Percentiles rank a stretch among this genome's conserved stretches.
Evolutionary conservation across 2,113 vertebrate genomes (phyloP).

Genomic region (Miniopterus natalensis): DNA sequence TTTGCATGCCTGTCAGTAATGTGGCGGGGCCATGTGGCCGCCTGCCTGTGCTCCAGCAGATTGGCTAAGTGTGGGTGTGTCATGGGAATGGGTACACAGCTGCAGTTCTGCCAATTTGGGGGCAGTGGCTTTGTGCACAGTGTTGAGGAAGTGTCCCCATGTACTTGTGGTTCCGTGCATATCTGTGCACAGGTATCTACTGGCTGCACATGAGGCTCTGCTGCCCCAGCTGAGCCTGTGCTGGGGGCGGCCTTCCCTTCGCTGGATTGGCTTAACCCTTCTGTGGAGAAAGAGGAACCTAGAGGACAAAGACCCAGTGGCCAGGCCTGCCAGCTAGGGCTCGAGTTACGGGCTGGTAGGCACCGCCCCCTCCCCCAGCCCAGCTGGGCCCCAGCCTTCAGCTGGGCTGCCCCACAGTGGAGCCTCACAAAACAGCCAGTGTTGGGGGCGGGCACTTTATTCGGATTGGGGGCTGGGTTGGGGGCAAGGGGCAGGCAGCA

Average conservation of each 20-base stretch:
- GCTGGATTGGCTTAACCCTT: not conserved
- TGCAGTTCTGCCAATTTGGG: not conserved
- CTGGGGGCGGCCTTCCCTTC: not conserved
- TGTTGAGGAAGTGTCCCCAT: not conserved
- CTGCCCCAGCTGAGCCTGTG: not conserved
- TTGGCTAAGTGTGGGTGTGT: not conserved
- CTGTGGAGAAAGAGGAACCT: slow-evolving; percentile 51
- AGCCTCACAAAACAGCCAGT: not conserved
- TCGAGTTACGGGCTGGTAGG: slow-evolving; percentile 55
- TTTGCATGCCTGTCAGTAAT: not conserved
- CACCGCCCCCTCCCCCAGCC: slow-evolving; percentile 24
- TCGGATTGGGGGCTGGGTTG: not conserved
- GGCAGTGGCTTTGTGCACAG: not conserved
- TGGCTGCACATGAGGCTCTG: not conserved
- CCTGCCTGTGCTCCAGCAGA: not conserved
- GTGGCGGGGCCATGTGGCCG: not conserved
- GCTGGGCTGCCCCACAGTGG: not conserved
- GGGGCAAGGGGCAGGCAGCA: not conserved
- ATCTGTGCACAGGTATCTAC: not conserved
- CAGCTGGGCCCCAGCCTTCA: slow-evolving; percentile 27
- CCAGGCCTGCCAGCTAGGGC: slow-evolving; percentile 60
- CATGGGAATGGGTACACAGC: not conserved
- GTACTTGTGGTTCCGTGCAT: not conserved
- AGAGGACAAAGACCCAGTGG: slow-evolving; percentile 70
- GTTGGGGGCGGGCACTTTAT: slow-evolving; percentile 73